Evolutionary conservation across 1,140 invertebrate genomes (phyloP).

Genomic region (Lordiphosa collinella): DNA sequence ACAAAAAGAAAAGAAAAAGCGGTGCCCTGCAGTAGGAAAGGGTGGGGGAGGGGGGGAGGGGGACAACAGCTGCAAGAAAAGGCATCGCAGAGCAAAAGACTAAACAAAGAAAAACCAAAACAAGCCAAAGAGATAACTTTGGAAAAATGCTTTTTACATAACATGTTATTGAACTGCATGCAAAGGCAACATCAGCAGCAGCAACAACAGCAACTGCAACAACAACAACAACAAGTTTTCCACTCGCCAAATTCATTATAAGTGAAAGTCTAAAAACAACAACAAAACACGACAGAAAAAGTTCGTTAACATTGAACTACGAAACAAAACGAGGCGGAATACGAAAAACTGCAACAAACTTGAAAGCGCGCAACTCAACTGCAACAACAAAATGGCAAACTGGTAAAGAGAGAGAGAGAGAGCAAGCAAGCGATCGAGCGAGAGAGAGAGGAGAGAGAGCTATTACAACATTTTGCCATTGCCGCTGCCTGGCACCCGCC

Average conservation of each 20-base stretch:
- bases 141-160: constrained; percentile 79
- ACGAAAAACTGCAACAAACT: constrained; percentile 40
- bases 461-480: constrained; percentile 56
- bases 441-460: constrained; percentile 30
- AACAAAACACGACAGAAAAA: constrained; percentile 52
- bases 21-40: neutral
- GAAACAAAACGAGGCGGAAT: constrained; percentile 50
- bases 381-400: neutral
- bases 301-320: constrained; percentile 80
- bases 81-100: too few relatives aligned
- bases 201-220: constrained; percentile 22
- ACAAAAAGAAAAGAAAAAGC: constrained; percentile 8
- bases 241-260: constrained; percentile 72
- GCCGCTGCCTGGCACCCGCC: constrained; percentile 50
- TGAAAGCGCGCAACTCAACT: constrained; percentile 10
- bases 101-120: constrained; percentile 17
- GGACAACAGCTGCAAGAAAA: constrained; percentile 41
- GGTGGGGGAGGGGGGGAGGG: neutral
- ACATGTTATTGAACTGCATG: constrained; percentile 79
- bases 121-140: constrained; percentile 41
- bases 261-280: constrained; percentile 69
- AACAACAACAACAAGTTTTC: constrained; percentile 46
- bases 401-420: constrained; percentile 15
- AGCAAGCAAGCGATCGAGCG: constrained; percentile 1
- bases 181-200: constrained; percentile 45